A percentile compares a stretch with the other conserved stretches of the same genome.
phyloP scores from a whole-genome alignment of 1,140 invertebrate genomes.

The Apocrypta bakeri region DNA sequence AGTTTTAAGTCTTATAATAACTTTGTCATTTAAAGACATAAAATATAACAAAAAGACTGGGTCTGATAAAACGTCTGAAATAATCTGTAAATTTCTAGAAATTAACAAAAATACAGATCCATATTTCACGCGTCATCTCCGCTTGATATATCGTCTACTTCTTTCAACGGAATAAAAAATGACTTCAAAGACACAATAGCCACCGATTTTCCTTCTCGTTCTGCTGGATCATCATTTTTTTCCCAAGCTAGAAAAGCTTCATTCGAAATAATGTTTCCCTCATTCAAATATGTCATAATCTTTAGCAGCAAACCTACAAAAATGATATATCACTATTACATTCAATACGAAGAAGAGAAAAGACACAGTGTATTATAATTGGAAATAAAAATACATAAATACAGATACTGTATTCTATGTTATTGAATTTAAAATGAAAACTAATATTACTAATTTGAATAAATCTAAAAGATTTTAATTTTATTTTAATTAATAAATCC shows the following conservation, averaged over 20 bases:
- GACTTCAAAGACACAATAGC: conserved; percentile 76
- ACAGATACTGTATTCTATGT: too few relatives aligned
- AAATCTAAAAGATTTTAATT: too few relatives aligned
- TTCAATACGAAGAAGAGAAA: too few relatives aligned
- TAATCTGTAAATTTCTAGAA: conserved; percentile 50
- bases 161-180: conserved; percentile 78
- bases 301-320: conserved; percentile 71
- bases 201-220: conserved; percentile 77
- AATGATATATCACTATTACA: too few relatives aligned
- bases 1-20: conserved; percentile 49
- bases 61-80: conserved; percentile 36
- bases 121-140: conserved; percentile 64
- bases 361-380: too few relatives aligned
- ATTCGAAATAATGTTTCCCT: conserved; percentile 77
- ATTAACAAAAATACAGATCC: conserved; percentile 44
- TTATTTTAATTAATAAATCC: too few relatives aligned
- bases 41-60: conserved; percentile 39
- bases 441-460: too few relatives aligned
- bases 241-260: conserved; percentile 79
- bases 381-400: too few relatives aligned
- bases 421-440: too few relatives aligned
- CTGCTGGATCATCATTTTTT: conserved; percentile 70
- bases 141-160: conserved; percentile 73
- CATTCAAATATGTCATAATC: conserved; percentile 77
- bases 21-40: conserved; percentile 40